These are phyloP conservation scores for Hiodon tergisus DNA, from an alignment of 2,113 vertebrate genomes.

Conservation along the genomic window DNA sequence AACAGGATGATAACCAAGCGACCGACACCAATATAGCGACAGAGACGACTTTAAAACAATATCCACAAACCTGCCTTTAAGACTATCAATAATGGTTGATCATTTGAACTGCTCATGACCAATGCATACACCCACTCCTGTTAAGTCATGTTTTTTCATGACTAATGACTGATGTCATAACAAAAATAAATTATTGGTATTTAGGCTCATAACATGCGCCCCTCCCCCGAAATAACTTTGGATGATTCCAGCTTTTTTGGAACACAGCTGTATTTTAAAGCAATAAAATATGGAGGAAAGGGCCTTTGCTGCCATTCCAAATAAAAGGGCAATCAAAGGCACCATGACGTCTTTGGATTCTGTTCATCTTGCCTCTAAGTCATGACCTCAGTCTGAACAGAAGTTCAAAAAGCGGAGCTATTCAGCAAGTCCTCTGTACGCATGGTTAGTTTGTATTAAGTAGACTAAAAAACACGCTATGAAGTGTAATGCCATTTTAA, in stretches of 20 bases:
- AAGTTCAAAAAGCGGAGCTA: conserved; percentile 12
- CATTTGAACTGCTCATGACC: not conserved
- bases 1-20: too few species aligned
- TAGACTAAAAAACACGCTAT: not conserved
- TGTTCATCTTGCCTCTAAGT: conserved; percentile 15
- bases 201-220: conserved; percentile 7
- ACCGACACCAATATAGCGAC: too few species aligned
- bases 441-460: not conserved
- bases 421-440: not conserved
- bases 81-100: not conserved
- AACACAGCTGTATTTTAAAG: conserved; percentile 32
- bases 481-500: not conserved
- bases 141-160: not conserved
- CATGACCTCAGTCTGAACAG: conserved; percentile 28
- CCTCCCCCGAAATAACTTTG: conserved; percentile 36
- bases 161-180: not conserved
- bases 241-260: conserved; percentile 35
- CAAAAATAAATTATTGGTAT: not conserved
- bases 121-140: not conserved
- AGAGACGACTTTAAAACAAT: too few species aligned
- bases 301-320: conserved; percentile 25
- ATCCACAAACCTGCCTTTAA: not conserved
- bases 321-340: conserved; percentile 35
- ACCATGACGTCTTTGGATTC: conserved; percentile 19
- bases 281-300: conserved; percentile 39